Evolutionary conservation across 1,140 invertebrate genomes (phyloP).

Genomic region (Atta cephalotes): DNA sequence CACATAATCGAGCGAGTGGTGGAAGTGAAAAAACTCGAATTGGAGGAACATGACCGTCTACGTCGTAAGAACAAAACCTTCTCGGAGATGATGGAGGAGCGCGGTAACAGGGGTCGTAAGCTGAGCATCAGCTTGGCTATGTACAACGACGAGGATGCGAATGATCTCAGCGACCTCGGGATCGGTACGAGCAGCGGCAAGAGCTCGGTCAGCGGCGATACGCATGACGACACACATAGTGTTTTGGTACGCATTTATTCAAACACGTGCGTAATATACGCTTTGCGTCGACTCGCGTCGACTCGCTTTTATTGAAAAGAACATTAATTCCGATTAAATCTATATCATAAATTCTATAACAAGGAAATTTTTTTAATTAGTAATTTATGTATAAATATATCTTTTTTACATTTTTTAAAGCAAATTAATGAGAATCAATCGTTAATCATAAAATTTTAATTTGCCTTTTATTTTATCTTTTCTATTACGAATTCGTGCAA

Average conservation of each 20-base stretch:
- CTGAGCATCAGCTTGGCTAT: conserved; percentile 88
- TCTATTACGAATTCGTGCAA: background rate
- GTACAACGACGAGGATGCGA: conserved; percentile 92
- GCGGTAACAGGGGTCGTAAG: conserved; percentile 87
- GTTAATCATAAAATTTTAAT: background rate
- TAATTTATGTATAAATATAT: background rate
- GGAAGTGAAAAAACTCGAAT: conserved; percentile 94
- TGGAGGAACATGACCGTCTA: conserved; percentile 91
- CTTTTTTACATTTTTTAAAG: background rate
- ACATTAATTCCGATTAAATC: background rate
- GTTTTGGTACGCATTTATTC: conserved; percentile 87
- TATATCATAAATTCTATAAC: background rate
- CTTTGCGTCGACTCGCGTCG: background rate
- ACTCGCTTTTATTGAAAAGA: conserved; percentile 13
- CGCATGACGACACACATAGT: conserved; percentile 90
- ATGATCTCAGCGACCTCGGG: conserved; percentile 93
- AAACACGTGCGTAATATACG: background rate
- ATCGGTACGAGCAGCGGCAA: conserved; percentile 92
- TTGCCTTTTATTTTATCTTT: background rate
- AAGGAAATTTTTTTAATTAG: background rate
- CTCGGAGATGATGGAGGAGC: conserved; percentile 97
- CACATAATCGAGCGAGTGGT: conserved; percentile 95
- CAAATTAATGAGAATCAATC: background rate
- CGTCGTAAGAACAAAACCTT: conserved; percentile 95
- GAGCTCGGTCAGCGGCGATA: conserved; percentile 90